Conservation (phyloP, 2,888 invertebrate genomes). For the Drosophila picticornis region DNA sequence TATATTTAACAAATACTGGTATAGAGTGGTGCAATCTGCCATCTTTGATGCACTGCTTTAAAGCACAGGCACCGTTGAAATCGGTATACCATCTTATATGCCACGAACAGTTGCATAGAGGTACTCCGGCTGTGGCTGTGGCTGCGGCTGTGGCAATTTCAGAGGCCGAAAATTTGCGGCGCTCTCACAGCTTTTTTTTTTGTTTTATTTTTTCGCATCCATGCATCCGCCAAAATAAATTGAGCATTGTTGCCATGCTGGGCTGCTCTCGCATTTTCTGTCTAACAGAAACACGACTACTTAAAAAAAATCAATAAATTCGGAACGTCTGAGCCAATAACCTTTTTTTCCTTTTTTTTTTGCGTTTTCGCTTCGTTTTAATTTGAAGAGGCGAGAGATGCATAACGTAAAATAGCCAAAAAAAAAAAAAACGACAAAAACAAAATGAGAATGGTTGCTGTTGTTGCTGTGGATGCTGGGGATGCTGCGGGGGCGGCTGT, state of each 20-base stretch:
- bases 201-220: not conserved
- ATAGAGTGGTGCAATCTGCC: not conserved
- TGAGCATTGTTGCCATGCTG: conserved; percentile 47
- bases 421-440: conserved; percentile 17
- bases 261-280: conserved; percentile 28
- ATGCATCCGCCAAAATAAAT: conserved; percentile 36
- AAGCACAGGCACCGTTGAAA: not conserved
- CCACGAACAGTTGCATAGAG: not conserved
- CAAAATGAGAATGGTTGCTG: not conserved
- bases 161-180: conserved; percentile 12
- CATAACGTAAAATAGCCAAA: conserved; percentile 36
- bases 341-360: conserved; percentile 2
- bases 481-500: conserved; percentile 10
- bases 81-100: not conserved
- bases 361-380: conserved; percentile 12
- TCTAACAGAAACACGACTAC: conserved; percentile 40
- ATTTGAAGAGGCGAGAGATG: conserved; percentile 45
- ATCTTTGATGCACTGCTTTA: not conserved
- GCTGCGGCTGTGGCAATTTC: not conserved
- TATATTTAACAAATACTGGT: not conserved
- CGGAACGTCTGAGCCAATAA: conserved; percentile 35
- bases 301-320: conserved; percentile 45
- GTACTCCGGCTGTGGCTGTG: not conserved
- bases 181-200: conserved; percentile 4
- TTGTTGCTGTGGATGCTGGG: conserved; percentile 1